Evolutionary conservation across 2,113 vertebrate species (phyloP), one percentile per base, ranked within the genome.

Genomic region (Colius striatus): DNA sequence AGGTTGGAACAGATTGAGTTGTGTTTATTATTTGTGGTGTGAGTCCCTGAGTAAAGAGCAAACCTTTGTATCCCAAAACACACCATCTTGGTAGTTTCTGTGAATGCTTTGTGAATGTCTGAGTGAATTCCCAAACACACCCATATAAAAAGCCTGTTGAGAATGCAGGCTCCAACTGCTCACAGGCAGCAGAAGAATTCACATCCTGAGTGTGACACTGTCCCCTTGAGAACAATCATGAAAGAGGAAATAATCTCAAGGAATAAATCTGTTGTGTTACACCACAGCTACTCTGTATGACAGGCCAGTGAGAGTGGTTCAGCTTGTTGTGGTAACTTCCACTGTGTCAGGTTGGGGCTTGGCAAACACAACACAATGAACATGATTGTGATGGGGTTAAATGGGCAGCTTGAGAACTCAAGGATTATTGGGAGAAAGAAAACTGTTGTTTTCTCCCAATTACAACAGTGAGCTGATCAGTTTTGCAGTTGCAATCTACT

Each of bases 1-100:
- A 90, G 48, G 76, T 76, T 94, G 94, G 87, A 95, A 92, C 67
- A 66, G 83, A 85, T 34, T 17, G 78, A 93, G 38, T 95, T 71
- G 75, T 84, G 48, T 67, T 95, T 62, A 60, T 95, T 97, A 62
- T 94, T 94, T 95, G 68, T 0, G 55, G 47, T 89, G 66, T 55
- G 70, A 91, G 47, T 73, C 63, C 54, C 65, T 74, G 54, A 58
- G 63, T 66, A 82, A 85, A 48, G 67, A 76, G 60, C 74, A 72
- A 68, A 88, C 13, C 7, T 36, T 71, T 76, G 51, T 41, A 19
- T 77, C 55, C 41, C 53, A 26, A 45, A 77, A 62, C 45, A 47
- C 47, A 13, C 63, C 47, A 10, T 82, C 34, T 36, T 54, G 15
- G 53, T 41, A 32, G 63, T 20, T 57, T 82, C 62, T 65, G 0